These are phyloP conservation scores for Volucella inanis DNA, from an alignment of 2,888 invertebrate species.

Conservation along the genomic window DNA sequence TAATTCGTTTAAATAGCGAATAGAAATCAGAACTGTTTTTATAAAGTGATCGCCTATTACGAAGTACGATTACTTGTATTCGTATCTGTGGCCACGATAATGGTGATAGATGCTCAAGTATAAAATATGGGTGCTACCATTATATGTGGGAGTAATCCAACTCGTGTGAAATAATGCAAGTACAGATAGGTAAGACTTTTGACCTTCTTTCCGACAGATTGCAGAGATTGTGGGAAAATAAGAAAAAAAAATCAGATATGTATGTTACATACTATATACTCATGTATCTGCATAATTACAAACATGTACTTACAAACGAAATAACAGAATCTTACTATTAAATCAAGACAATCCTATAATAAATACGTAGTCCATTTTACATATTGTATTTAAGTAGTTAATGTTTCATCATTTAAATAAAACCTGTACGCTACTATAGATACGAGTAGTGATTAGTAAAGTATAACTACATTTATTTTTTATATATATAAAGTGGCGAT, in stretches of 20 bases:
- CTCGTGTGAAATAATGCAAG: conserved; percentile 59
- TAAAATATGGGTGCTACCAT: conserved; percentile 53
- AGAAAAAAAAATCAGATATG: conserved; percentile 20
- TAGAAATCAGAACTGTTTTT: conserved; percentile 22
- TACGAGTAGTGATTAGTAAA: no score
- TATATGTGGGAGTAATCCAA: conserved; percentile 52
- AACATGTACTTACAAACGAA: neutral
- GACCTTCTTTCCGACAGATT: conserved; percentile 65
- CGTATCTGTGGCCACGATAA: no score
- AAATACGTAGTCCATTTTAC: neutral
- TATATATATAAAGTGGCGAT: no score
- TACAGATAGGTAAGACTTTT: conserved; percentile 40
- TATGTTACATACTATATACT: no score
- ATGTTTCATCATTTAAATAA: neutral
- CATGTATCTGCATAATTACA: neutral
- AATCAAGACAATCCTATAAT: conserved; percentile 20
- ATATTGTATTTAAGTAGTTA: neutral
- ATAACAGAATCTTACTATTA: conserved; percentile 12
- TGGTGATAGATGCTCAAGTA: neutral
- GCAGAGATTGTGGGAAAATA: conserved; percentile 64
- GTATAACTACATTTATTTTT: no score
- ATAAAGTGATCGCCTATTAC: conserved; percentile 35
- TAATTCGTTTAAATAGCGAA: conserved; percentile 41
- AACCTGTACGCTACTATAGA: no score
- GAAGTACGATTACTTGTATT: neutral